Evolutionary conservation across 2,888 invertebrate species (phyloP), one percentile per base, ranked within the genome.

Genomic region (Noctua pronuba): DNA sequence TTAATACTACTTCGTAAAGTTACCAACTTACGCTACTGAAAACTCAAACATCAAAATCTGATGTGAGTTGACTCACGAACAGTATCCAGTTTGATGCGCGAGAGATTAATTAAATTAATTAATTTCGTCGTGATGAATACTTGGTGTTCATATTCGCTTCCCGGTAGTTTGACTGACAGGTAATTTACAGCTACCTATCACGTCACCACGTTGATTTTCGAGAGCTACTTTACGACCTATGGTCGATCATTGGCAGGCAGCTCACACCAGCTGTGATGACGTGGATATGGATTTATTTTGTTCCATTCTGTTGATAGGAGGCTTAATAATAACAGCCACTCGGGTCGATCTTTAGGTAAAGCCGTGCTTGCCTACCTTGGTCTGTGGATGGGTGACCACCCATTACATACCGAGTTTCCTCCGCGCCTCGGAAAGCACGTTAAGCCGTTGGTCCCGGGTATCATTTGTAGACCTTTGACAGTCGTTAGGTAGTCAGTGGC

Each of bases 81-180:
- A 44, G 60, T 74, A 60, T 55, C 46, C 35, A 46, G 31, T 52
- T 64, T 73, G 65, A 69, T 79, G 73, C 11, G 55, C 46, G 44
- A 62, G 70, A 79, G 70, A 79, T 83, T 74, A 79, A 79, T 82
- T 71, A 24, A 83, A 79, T 83, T 74, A 83, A 83, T 82, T 83
- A 79, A 83, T 83, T 74, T 74, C n/a, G 55, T 38, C 70, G 38
- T 71, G 70, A 79, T 64, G 70, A 74, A 82, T 67, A 79, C 83
- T 79, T 64, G 66, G 35, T 44, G 80, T 49, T 79, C 62, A 74
- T 82, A 74, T 68, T 67, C 55, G 35, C 69, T 64, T 74, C 52
- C 41, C 74, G 16, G 55, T 74, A 73, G 79, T 82, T 70, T 83
- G 79, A 83, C 44, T 83, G 83, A 79, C 74, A 79, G 24, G 67